Conservation (phyloP, 1,140 invertebrate genomes). For the Fopius arisanus region DNA sequence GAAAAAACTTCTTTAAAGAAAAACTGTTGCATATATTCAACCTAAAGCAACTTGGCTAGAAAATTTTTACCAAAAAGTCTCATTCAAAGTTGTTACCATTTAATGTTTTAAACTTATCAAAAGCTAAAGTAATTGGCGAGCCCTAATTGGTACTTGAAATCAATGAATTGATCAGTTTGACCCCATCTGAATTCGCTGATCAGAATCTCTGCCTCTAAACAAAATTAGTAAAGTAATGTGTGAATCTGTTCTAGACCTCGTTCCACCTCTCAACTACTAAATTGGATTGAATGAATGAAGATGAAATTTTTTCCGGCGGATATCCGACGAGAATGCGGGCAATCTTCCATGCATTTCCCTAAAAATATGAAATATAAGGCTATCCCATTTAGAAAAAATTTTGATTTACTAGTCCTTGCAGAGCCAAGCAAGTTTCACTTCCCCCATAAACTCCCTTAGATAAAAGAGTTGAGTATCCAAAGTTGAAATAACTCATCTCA, state of each 20-base stretch:
- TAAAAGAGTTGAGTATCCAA: background rate
- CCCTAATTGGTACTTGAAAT: too few species aligned
- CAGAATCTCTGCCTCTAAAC: background rate
- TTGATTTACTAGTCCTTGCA: background rate
- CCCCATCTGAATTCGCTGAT: too few species aligned
- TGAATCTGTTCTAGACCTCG: background rate
- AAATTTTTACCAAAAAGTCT: too few species aligned
- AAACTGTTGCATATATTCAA: too few species aligned
- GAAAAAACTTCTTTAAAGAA: too few species aligned
- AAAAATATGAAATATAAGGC: background rate
- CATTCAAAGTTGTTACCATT: too few species aligned
- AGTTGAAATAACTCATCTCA: background rate
- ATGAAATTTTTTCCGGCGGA: background rate
- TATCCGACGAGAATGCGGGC: background rate
- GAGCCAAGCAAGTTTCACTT: background rate
- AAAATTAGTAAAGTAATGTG: constrained; percentile 23
- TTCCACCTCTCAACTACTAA: background rate
- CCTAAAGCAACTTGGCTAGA: too few species aligned
- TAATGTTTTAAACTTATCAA: too few species aligned
- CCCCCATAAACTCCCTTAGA: background rate
- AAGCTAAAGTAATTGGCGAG: too few species aligned
- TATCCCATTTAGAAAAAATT: background rate
- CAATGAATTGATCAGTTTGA: too few species aligned
- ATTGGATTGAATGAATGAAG: background rate
- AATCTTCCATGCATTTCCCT: background rate